A percentile compares a stretch with the other conserved stretches of the same genome.
Evolutionary conservation across 2,888 invertebrate species (phyloP).

Genomic region (Ommatoiulus sabulosus): DNA sequence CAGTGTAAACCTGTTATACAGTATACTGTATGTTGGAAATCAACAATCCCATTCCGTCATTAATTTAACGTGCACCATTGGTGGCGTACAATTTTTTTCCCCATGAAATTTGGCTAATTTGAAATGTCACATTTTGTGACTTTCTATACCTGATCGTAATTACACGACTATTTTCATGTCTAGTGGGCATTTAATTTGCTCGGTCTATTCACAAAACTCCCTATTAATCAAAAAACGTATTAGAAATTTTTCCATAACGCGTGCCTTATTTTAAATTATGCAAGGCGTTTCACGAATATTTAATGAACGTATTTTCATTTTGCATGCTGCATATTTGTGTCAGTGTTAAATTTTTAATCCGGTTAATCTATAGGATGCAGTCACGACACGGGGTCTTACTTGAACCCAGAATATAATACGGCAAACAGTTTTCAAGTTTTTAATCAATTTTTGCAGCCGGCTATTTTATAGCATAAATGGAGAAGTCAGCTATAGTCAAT

Average conservation of each 20-base stretch:
- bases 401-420: slow-evolving; percentile 23
- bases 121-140: background rate
- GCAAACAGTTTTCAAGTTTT: slow-evolving; percentile 22
- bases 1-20: too few relatives aligned
- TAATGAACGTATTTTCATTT: slow-evolving; percentile 11
- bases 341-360: slow-evolving; percentile 24
- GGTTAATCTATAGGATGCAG: slow-evolving; percentile 43
- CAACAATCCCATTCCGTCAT: too few relatives aligned
- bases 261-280: slow-evolving; percentile 29
- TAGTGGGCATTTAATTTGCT: slow-evolving; percentile 21
- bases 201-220: background rate
- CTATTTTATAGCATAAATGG: background rate
- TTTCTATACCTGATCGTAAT: background rate
- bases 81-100: too few relatives aligned
- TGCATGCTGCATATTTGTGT: background rate
- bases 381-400: slow-evolving; percentile 35
- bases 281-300: slow-evolving; percentile 9
- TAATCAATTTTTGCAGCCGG: slow-evolving; percentile 13
- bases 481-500: background rate
- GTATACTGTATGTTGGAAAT: too few relatives aligned
- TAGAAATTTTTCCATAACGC: slow-evolving; percentile 20
- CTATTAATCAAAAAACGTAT: slow-evolving; percentile 4
- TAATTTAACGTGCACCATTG: too few relatives aligned
- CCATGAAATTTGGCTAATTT: background rate
- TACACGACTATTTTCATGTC: background rate